Base-by-base conservation (phyloP, 2,888 invertebrate genomes). In the Acleris laterana region DNA sequence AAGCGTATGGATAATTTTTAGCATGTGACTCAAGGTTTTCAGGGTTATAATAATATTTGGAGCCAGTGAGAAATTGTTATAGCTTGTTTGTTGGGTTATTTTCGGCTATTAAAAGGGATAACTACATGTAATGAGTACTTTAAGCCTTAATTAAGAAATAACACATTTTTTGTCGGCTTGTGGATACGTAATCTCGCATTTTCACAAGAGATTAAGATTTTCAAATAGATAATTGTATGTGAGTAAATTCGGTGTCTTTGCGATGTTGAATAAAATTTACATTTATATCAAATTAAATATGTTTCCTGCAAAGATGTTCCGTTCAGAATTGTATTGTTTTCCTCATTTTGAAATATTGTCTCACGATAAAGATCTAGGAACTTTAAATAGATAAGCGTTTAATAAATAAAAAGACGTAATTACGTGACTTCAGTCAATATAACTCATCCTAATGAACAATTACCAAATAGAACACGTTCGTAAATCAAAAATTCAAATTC, bases 371-470 rank as follows among this genome's bases (percentile, higher is more conserved):
- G 56, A 66, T 57, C 32, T 32, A 32, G 32, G 32, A 66, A 56
- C 52, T 48, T 51, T 38, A 52, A 57, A 61, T 56, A 61, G 60
- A 50, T 61, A 56, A 57, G 56, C 46, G 42, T 69, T 68, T 68
- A 66, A 66, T 53, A 65, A 58, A 56, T 55, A 66, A 63, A 53
- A 64, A 63, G 60, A 16, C 66, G 63, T 66, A 70, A 68, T 70
- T 70, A 70, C 61, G 68, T 61, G 32, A 53, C 55, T 55, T 53
- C 25, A 46, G 49, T 61, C 48, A 58, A 61, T 62, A 66, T 70
- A 68, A 68, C 42, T 70, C 68, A 70, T 63, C 62, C 65, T 68
- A 65, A 68, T 68, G 50, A 57, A 57, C 66, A 66, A 66, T 62
- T 66, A 66, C 38, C 48, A 42, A 57, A 38, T 56, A 57, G 62